Evolutionary conservation across 2,113 vertebrate species (phyloP).

Genomic region (Urocolius indicus): DNA sequence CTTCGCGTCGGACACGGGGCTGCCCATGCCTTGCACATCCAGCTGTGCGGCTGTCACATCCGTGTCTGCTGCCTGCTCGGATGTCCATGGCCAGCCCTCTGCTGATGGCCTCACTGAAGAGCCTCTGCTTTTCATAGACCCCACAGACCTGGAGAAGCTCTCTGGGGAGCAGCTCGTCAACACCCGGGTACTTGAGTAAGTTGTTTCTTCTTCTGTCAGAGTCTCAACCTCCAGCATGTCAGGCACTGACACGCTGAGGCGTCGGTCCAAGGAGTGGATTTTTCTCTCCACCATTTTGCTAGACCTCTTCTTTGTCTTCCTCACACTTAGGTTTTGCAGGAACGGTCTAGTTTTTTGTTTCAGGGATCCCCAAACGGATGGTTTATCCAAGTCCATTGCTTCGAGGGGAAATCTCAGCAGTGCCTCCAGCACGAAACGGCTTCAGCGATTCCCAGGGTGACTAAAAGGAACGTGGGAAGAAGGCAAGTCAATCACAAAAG

Average conservation of each 20-base stretch:
- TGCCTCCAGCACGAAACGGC: not conserved
- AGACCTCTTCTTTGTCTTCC: slow-evolving; percentile 66
- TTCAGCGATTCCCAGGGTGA: slow-evolving; percentile 8
- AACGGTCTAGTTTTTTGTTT: slow-evolving; percentile 79
- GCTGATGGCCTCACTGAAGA: not conserved
- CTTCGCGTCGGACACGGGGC: not conserved
- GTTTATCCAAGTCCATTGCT: slow-evolving; percentile 81
- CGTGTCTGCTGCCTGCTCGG: not conserved
- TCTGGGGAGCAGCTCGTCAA: slow-evolving; percentile 57
- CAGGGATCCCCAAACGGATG: slow-evolving; percentile 80
- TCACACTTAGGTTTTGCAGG: slow-evolving; percentile 74
- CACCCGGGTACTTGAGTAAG: slow-evolving; percentile 39
- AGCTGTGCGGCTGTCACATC: not conserved
- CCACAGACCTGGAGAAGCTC: slow-evolving; percentile 59
- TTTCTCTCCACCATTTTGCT: slow-evolving; percentile 58
- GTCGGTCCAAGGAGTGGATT: slow-evolving; percentile 65
- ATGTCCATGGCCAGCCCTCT: slow-evolving; percentile 64
- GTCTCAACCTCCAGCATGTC: slow-evolving; percentile 76
- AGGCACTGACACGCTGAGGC: slow-evolving; percentile 79
- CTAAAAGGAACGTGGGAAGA: slow-evolving; percentile 34
- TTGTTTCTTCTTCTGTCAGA: slow-evolving; percentile 1
- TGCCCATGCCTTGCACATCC: not conserved
- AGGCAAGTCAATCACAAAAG: slow-evolving; percentile 33
- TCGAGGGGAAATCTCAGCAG: not conserved
- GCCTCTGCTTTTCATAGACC: slow-evolving; percentile 57